Evolutionary conservation across 2,797 vertebrate species (phyloP), one percentile per base, ranked within the genome.

Genomic region (Gobio occitaniae): DNA sequence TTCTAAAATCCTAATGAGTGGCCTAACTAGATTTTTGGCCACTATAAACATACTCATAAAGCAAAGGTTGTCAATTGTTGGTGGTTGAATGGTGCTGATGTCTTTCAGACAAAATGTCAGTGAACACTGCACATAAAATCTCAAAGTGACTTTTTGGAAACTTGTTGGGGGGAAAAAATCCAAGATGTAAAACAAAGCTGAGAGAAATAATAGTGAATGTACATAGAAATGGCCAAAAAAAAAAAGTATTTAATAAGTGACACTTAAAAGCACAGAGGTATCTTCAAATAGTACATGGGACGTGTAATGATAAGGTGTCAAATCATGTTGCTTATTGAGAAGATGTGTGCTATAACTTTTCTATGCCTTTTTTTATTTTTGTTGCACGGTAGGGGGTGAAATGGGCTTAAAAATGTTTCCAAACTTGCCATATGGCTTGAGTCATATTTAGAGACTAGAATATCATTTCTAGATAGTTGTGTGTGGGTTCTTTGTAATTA

Each of bases 1-100:
- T 38, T 44, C 6, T 78, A 54, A 77, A n/a, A 77, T 77, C 19
- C 21, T 44, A 61, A 61, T 61, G 52, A 76, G 11, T 74, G 25
- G 71, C 47, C 25, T 19, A 56, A 56, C 10, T 11, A 9, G 12
- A 61, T 77, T 44, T 76, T 44, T 41, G n/a, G 54, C 21, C 36
- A 59, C 12, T 3, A 59, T 59, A 59, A 41, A n/a, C 19, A 41
- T n/a, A 21, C 7, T 77, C 19, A 6, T 77, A 44, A 44, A n/a
- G 32, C 19, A 59, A 38, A 76, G 32, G 17, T 4, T 77, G 36
- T n/a, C 52, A 38, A 15, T 38, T 76, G 1, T 38, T 38, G 11
- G 32, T 21, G 17, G 29, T 32, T 75, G 21, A n/a, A 54, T 76
- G 12, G 6, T 41, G 32, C 12, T 59, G 8, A 52, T 74, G 25